These are phyloP conservation scores for Leptodactylus fuscus DNA, from an alignment of 2,113 vertebrate genomes.

Conservation along the genomic window DNA sequence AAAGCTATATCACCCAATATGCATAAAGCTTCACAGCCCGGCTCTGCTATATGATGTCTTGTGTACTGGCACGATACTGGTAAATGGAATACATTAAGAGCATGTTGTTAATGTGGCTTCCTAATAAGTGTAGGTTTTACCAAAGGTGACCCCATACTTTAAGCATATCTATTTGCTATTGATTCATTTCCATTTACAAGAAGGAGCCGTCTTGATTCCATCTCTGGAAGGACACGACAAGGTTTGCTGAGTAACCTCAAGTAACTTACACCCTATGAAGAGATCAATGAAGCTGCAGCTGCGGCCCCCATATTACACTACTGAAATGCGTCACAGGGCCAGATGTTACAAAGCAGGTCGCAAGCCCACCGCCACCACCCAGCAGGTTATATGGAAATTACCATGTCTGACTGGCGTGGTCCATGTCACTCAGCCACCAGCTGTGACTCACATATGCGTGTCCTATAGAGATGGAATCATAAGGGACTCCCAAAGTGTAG, in stretches of 20 bases:
- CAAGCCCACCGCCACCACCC: neutral
- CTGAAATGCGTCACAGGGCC: neutral
- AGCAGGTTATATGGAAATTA: neutral
- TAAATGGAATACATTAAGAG: neutral
- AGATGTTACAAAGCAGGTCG: conserved; percentile 1
- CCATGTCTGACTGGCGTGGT: neutral
- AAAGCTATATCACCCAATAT: too few relatives aligned
- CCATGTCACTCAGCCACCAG: neutral
- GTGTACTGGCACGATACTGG: too few relatives aligned
- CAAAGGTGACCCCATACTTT: neutral
- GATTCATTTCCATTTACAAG: conserved; percentile 1
- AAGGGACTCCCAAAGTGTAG: too few relatives aligned
- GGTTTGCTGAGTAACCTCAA: conserved; percentile 18
- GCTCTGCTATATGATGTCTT: too few relatives aligned
- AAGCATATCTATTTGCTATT: neutral
- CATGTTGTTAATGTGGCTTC: neutral
- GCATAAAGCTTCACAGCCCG: too few relatives aligned
- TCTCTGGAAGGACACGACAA: neutral
- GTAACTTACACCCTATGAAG: conserved; percentile 7
- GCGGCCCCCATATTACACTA: neutral
- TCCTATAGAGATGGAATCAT: neutral
- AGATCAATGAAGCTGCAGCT: conserved; percentile 27
- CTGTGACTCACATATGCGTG: neutral
- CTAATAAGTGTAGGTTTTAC: neutral
- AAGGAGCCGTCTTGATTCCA: neutral